Base-by-base conservation (phyloP, 1,140 invertebrate species). In the Homarus americanus region DNA sequence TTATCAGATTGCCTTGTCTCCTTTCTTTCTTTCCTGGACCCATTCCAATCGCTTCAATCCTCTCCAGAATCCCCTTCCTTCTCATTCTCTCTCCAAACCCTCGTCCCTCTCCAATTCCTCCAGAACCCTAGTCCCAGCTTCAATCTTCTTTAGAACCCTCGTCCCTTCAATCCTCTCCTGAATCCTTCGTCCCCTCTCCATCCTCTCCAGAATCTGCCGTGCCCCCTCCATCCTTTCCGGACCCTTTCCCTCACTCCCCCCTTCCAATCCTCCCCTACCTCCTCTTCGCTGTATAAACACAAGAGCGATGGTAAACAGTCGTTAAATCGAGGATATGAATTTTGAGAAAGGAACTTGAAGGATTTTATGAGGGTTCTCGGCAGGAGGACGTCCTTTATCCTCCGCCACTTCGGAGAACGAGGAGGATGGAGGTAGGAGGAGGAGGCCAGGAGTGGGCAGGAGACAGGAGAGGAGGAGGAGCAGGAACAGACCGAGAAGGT, bases 281-380 rank as follows among this genome's bases (percentile, higher is more conserved):
- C 80, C 73, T 90, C 88, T 75, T 75, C 82, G 44, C 53, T 90
- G 88, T 90, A 90, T 90, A 90, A 83, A 90, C 88, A 90, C 80
- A 82, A 90, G 88, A 82, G 88, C 80, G 88, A 90, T 83, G 88
- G 88, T 90, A 90, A 90, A 90, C 88, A 90, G 88, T 90, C 88
- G 84, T 90, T 90, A 90, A 90, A 90, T 90, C 88, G 88, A 90
- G 88, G 88, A 90, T 90, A 90, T 90, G 88, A 90, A 90, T 90
- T 90, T 90, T 90, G 88, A n/a, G n/a, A 90, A 90, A 90, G 88
- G 88, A 90, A 90, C 88, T 90, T 90, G 88, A 78, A 90, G 80
- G 88, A 84, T 90, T 90, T 90, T 90, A 90, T 72, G 88, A 90
- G 88, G 82, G 88, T 90, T 90, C 88, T 83, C 80, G 69, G 88